Conservation (phyloP, 2,888 invertebrate species). For the Palloptera scutellata region DNA sequence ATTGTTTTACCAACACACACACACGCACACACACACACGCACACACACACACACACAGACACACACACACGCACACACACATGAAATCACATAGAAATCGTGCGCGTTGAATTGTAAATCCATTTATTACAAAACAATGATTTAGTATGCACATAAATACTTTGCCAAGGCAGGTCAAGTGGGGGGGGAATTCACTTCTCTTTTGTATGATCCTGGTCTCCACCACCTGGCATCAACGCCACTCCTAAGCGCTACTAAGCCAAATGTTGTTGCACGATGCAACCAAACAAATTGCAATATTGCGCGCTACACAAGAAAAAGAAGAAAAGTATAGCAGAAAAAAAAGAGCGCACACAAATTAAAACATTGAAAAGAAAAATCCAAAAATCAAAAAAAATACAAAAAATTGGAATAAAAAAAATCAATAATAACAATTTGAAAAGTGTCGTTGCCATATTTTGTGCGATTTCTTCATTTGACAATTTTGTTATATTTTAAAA, state of each 20-base stretch:
- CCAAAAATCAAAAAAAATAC: background rate
- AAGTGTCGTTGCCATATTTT: conserved; percentile 16
- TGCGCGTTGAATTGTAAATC: conserved; percentile 28
- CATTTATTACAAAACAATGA: conserved; percentile 20
- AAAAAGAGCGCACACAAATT: too few relatives aligned
- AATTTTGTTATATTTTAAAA: too few relatives aligned
- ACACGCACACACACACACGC: conserved; percentile 11
- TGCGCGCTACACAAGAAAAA: background rate
- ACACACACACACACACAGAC: background rate
- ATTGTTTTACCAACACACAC: too few relatives aligned
- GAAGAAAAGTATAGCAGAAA: too few relatives aligned
- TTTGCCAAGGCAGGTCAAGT: background rate
- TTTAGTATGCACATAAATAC: background rate
- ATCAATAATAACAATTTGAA: conserved; percentile 5
- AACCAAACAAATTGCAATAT: background rate
- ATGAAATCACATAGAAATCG: background rate
- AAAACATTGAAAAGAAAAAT: background rate
- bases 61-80: conserved; percentile 17
- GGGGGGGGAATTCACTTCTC: background rate
- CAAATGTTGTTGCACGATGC: background rate
- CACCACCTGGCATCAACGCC: background rate
- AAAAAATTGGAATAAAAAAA: conserved; percentile 2
- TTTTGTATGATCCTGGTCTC: too few relatives aligned
- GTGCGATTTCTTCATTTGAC: background rate
- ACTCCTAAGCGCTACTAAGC: background rate